Evolutionary conservation across 2,888 invertebrate genomes (phyloP).

Genomic region (Lasioglossum villosulum): DNA sequence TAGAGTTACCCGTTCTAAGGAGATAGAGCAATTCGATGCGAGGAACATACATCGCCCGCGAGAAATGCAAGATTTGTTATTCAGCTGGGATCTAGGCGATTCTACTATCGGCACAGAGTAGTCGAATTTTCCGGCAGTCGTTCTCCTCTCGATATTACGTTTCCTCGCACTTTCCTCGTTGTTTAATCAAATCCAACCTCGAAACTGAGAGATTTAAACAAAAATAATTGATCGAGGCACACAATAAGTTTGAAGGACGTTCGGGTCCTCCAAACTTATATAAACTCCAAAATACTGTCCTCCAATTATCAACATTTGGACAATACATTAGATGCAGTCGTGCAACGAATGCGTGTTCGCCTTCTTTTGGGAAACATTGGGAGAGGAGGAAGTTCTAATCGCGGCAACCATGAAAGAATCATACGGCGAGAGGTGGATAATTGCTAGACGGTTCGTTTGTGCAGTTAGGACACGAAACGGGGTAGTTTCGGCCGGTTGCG

Average conservation of each 20-base stretch:
- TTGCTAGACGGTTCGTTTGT: background rate
- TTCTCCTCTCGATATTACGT: background rate
- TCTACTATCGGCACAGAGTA: background rate
- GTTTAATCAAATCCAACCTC: background rate
- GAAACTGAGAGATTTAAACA: background rate
- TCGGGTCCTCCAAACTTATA: no score
- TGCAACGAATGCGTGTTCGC: no score
- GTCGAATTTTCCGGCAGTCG: background rate
- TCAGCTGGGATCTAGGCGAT: background rate
- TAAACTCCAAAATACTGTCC: no score
- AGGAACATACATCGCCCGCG: background rate
- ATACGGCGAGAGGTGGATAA: background rate
- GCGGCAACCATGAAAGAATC: background rate
- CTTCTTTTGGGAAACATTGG: background rate
- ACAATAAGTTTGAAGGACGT: no score
- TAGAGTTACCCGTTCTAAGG: background rate
- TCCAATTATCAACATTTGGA: no score
- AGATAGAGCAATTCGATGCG: background rate
- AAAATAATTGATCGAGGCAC: background rate
- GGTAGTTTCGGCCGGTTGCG: constrained; percentile 17
- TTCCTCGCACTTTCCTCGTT: background rate
- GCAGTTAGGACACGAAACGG: constrained; percentile 1
- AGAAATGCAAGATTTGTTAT: background rate
- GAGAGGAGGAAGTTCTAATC: background rate
- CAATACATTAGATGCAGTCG: no score